Conservation (phyloP, 2,888 invertebrate genomes). For the Scrobipalpa costella region DNA sequence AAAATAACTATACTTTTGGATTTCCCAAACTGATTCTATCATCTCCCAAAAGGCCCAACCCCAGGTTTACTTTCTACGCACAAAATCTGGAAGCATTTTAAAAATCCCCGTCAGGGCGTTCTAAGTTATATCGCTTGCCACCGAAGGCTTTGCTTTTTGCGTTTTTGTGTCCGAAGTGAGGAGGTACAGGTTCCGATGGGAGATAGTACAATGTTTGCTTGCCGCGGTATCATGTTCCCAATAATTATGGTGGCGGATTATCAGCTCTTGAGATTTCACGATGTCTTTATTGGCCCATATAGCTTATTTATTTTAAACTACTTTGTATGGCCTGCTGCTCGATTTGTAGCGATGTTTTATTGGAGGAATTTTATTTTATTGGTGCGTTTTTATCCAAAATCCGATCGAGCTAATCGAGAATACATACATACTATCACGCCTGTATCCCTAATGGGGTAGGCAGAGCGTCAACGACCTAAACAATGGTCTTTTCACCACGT, state of each 20-base stretch:
- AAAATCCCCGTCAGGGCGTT: not conserved
- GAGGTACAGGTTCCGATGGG: conserved; percentile 37
- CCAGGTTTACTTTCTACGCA: too few relatives aligned
- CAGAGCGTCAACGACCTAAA: too few relatives aligned
- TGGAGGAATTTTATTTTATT: not conserved
- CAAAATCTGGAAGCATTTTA: not conserved
- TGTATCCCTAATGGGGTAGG: too few relatives aligned
- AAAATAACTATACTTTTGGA: too few relatives aligned
- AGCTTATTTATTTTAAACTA: conserved; percentile 23
- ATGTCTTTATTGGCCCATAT: conserved; percentile 62
- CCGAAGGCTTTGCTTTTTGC: conserved; percentile 6
- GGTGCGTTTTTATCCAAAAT: not conserved
- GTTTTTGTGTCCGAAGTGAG: conserved; percentile 17
- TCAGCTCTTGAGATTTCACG: conserved; percentile 60
- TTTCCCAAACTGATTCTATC: too few relatives aligned
- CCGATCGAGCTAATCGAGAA: not conserved
- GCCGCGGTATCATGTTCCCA: conserved; percentile 49
- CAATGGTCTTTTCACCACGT: too few relatives aligned
- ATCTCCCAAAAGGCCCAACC: too few relatives aligned
- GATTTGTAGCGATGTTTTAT: not conserved
- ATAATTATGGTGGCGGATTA: conserved; percentile 66
- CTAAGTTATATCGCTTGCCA: conserved; percentile 16
- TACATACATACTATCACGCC: not conserved
- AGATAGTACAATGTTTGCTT: conserved; percentile 30
- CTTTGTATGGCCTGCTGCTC: conserved; percentile 9